Base-by-base conservation (phyloP, 2,888 invertebrate genomes). In the Tiliacea citrago region DNA sequence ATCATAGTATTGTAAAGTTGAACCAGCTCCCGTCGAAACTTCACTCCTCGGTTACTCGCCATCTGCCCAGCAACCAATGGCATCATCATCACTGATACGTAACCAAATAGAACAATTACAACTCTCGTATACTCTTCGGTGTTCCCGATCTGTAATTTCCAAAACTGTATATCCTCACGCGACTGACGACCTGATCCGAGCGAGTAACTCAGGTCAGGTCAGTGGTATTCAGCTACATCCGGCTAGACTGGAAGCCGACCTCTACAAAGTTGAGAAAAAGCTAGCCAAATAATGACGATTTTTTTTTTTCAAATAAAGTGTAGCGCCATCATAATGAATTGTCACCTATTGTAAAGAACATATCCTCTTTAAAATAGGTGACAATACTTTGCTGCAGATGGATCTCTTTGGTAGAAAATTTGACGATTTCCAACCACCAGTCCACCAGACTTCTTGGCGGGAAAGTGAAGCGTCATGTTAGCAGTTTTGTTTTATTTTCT, bases 11-110 rank as follows among this genome's bases (percentile, higher is more conserved):
- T 75, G 53, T 75, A 29, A 24, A 75, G 68, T 55, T 35, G 45
- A 24, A 35, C 45, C 35, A 72, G 35, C 9, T 55, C 72, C n/a
- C 55, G 35, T 18, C 29, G 68, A n/a, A 75, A 75, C 60, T 13
- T 53, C 13, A 53, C 60, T 47, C 53, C 68, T 68, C 68, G 47
- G 39, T 78, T 81, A 5, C 6, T 49, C 10, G 42, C 76, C 21
- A 29, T 55, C 35, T 78, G 81, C 9, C 66, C 81, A n/a, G 81
- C 76, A 24, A 75, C 8, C 9, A 78, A 24, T 1, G 77, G 77
- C 61, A 81, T 24, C 6, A 60, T 42, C 60, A 78, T n/a, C 24
- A 67, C 29, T 45, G 45, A 74, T n/a, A 62, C 18, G 45, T 74
- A 63, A 39, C 57, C 12, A n/a, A 74, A 63, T 18, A 77, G 12